phyloP scores from a whole-genome alignment of 2,888 invertebrate genomes.

The Caenorhabditis parvicauda region DNA sequence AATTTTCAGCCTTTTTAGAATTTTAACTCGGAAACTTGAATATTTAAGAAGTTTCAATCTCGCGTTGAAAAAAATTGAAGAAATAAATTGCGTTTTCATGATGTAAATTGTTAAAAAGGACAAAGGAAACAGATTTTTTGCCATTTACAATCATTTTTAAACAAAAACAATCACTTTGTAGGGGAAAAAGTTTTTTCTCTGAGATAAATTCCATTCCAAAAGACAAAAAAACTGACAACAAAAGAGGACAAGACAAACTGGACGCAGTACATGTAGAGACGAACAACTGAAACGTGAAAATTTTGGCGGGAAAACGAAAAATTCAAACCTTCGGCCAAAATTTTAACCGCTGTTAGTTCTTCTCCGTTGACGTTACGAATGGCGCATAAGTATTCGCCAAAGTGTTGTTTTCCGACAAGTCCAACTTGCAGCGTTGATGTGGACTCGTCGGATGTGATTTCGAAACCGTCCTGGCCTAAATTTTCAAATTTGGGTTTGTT shows the following conservation, averaged over 20 bases:
- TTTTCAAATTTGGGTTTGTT: background rate
- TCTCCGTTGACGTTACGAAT: slow-evolving; percentile 54
- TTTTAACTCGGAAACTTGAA: background rate
- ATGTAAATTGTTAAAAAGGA: too few species aligned
- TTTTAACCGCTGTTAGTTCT: slow-evolving; percentile 51
- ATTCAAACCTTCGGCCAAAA: slow-evolving; percentile 49
- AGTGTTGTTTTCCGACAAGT: slow-evolving; percentile 40
- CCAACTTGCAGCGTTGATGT: slow-evolving; percentile 38
- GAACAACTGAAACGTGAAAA: background rate
- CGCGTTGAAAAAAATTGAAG: slow-evolving; percentile 1
- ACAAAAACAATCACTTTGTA: too few species aligned
- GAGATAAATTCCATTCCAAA: slow-evolving; percentile 4
- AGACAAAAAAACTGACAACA: slow-evolving; percentile 1
- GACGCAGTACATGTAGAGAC: background rate
- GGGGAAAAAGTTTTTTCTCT: too few species aligned
- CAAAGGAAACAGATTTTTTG: too few species aligned
- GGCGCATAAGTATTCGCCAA: slow-evolving; percentile 54
- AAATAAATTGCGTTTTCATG: too few species aligned
- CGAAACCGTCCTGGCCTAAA: slow-evolving; percentile 36
- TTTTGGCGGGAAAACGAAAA: background rate
- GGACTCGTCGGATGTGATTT: slow-evolving; percentile 28
- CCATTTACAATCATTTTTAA: background rate
- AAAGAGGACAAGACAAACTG: slow-evolving; percentile 14
- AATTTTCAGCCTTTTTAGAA: too few species aligned
- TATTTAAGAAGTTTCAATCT: background rate